These are phyloP conservation scores for Atractosteus spatula DNA, from an alignment of 2,113 vertebrate species.

Conservation along the genomic window DNA sequence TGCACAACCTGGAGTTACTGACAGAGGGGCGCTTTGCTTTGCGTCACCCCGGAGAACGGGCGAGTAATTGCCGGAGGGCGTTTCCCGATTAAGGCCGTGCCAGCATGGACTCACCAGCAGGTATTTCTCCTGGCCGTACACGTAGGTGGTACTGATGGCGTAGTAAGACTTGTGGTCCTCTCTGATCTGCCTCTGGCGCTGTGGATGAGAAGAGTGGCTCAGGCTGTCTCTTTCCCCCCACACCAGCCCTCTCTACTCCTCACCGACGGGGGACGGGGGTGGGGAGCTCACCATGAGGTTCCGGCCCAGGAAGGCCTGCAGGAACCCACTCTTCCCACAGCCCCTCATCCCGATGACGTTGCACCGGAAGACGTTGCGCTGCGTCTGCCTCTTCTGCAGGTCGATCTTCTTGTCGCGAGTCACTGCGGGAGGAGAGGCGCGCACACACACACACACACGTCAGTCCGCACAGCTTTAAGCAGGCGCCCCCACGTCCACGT, in stretches of 20 bases:
- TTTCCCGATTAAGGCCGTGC: neutral
- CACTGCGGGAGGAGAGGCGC: conserved; percentile 63
- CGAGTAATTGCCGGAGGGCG: too few relatives aligned
- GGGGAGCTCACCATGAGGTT: conserved; percentile 74
- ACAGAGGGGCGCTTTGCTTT: too few relatives aligned
- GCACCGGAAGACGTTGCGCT: conserved; percentile 93
- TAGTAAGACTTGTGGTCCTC: conserved; percentile 94
- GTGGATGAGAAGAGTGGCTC: conserved; percentile 13
- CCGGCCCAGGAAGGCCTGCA: conserved; percentile 87
- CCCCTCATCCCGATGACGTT: conserved; percentile 83
- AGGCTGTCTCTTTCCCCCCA: too few relatives aligned
- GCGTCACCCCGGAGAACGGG: too few relatives aligned
- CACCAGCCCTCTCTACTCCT: too few relatives aligned
- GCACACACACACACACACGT: neutral
- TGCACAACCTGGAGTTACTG: too few relatives aligned
- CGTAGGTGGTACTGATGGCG: conserved; percentile 92
- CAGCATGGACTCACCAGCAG: conserved; percentile 76
- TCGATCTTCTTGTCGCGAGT: conserved; percentile 97
- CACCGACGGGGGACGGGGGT: too few relatives aligned
- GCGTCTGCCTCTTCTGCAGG: conserved; percentile 96
- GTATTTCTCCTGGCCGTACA: conserved; percentile 97
- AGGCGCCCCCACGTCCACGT: too few relatives aligned
- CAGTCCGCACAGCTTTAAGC: neutral
- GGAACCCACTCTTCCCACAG: conserved; percentile 89
- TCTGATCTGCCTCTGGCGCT: conserved; percentile 71